These are phyloP conservation scores for Drosophila kanapiae DNA, from an alignment of 1,140 invertebrate genomes.

Conservation along the genomic window DNA sequence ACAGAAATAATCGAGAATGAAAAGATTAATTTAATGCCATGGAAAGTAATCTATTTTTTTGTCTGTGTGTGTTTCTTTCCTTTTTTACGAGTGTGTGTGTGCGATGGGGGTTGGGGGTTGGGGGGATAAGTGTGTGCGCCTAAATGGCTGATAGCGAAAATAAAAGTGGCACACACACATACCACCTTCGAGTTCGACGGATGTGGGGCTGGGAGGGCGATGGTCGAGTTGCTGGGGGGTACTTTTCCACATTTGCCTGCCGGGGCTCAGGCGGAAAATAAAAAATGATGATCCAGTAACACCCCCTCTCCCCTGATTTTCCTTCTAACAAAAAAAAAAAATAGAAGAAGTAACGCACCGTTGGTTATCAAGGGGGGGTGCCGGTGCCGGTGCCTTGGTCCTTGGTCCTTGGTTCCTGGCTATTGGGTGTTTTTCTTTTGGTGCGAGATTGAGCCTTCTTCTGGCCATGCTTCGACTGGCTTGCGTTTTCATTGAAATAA, in stretches of 20 bases:
- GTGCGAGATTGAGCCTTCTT: conserved; percentile 11
- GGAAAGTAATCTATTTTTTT: background rate
- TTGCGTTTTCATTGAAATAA: conserved; percentile 69
- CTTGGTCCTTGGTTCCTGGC: background rate
- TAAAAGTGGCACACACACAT: conserved; percentile 68
- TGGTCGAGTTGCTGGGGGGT: conserved; percentile 57
- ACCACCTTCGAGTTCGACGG: conserved; percentile 11
- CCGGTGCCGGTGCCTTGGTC: no score
- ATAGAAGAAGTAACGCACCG: conserved; percentile 56
- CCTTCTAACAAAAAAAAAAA: background rate
- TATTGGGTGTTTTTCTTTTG: background rate
- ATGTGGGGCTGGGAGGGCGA: background rate
- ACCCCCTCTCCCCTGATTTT: background rate
- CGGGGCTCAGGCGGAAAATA: conserved; percentile 76
- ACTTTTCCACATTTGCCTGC: conserved; percentile 66
- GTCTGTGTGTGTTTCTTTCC: background rate
- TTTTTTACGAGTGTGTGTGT: conserved; percentile 1
- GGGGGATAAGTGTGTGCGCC: conserved; percentile 27
- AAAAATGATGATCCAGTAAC: conserved; percentile 81
- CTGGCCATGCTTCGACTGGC: conserved; percentile 24
- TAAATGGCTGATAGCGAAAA: conserved; percentile 80
- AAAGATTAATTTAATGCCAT: no score
- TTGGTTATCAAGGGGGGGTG: conserved; percentile 17
- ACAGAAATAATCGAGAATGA: background rate
- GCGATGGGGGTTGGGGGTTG: background rate